Evolutionary conservation across 2,888 invertebrate species (phyloP), one percentile per base, ranked within the genome.

Genomic region (Tetragonisca angustula): DNA sequence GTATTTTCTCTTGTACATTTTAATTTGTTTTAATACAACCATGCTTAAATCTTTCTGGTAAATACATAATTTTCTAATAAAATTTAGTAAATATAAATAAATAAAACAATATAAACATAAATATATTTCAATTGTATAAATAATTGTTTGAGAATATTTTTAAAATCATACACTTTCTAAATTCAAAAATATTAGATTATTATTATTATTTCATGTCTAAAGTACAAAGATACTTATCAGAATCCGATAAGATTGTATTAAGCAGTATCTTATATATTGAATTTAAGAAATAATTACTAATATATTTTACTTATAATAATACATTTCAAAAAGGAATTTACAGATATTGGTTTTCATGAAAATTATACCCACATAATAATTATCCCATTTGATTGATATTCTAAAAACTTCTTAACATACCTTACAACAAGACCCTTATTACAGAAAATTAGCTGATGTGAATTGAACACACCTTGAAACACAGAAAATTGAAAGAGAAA

Each of bases 391-490:
- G 64, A 59, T 49, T 56, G 52, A 19, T 54, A 67, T 49, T 21
- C 4, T 61, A 32, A 54, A 64, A 54, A 68, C 17, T 50, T 80
- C 36, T 50, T 74, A 64, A 72, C 82, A 68, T 69, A 71, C 75
- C 50, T 81, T 83, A 88, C 78, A 81, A 72, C 64, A 72, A 71
- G 84, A 52, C 83, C 88, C 86, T 91, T 89, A 91, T 91, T 91
- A 86, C 90, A 91, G 91, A 91, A 90, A 79, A 81, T 90, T 90
- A 90, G 85, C 88, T 85, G 90, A 89, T 85, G 87, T 88, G 88
- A 84, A 90, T 87, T 87, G 87, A 87, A 90, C 85, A 88, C 83
- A 81, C 85, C 87, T 80, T 81, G 73, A 88, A 84, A 88, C 56
- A 87, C 68, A 89, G 76, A 89, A 86, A 79, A 85, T 89, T 82